phyloP scores from a whole-genome alignment of 2,888 invertebrate species.

The Hirtodrosophila confusa region DNA sequence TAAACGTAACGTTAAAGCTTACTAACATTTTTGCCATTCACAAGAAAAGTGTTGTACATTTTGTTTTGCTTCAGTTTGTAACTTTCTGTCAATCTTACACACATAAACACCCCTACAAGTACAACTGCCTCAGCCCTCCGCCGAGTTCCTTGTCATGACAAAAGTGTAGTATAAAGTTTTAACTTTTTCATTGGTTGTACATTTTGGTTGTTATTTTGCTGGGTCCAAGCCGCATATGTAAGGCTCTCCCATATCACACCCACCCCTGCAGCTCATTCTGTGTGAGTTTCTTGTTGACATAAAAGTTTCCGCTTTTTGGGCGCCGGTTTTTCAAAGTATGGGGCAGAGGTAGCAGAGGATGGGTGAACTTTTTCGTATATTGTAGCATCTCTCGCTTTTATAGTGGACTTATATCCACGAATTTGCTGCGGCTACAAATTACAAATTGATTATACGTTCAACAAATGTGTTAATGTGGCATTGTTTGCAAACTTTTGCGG shows the following conservation, averaged over 20 bases:
- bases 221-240: conserved; percentile 39
- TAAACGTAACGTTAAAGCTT: conserved; percentile 1
- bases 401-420: conserved; percentile 69
- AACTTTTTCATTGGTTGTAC: conserved; percentile 59
- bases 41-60: background rate
- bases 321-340: conserved; percentile 6
- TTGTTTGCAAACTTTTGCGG: conserved; percentile 74
- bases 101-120: conserved; percentile 30
- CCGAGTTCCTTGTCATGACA: background rate
- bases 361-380: conserved; percentile 38
- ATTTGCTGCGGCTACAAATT: conserved; percentile 79
- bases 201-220: conserved; percentile 49
- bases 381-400: conserved; percentile 33
- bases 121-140: background rate
- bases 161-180: conserved; percentile 57
- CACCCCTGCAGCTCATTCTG: conserved; percentile 24
- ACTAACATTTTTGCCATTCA: background rate
- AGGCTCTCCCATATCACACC: conserved; percentile 7
- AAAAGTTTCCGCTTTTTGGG: conserved; percentile 63
- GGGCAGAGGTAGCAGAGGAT: background rate
- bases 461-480: conserved; percentile 81
- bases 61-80: conserved; percentile 24
- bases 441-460: conserved; percentile 81
- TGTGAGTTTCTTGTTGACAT: conserved; percentile 68
- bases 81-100: conserved; percentile 51